A percentile compares a stretch with the other conserved stretches of the same genome.
These are phyloP conservation scores for Hydriomena furcata DNA, from an alignment of 2,888 invertebrate genomes.

Conservation along the genomic window DNA sequence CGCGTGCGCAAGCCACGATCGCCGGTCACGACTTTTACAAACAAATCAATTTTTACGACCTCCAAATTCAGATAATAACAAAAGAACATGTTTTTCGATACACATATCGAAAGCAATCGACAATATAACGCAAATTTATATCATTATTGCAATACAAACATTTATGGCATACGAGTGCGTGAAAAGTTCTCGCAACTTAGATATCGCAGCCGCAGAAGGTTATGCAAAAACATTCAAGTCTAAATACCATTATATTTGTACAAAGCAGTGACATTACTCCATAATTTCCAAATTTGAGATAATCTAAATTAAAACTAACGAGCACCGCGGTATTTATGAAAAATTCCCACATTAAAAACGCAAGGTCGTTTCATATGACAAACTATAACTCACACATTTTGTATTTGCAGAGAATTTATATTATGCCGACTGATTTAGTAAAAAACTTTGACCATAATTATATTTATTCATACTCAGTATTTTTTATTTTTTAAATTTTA, in stretches of 20 bases:
- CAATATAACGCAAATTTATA: conserved; percentile 9
- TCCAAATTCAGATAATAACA: conserved; percentile 48
- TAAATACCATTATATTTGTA: conserved; percentile 43
- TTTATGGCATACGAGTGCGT: neutral
- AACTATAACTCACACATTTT: conserved; percentile 33
- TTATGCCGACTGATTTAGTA: too few relatives aligned
- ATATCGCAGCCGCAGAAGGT: conserved; percentile 34
- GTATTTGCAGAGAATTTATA: conserved; percentile 2
- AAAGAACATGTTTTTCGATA: conserved; percentile 37
- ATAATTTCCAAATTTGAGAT: conserved; percentile 56
- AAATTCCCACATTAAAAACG: conserved; percentile 70
- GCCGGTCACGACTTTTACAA: conserved; percentile 69
- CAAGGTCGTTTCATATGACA: conserved; percentile 54
- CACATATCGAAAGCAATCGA: conserved; percentile 26
- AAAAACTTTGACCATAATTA: too few relatives aligned
- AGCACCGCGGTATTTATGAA: conserved; percentile 51
- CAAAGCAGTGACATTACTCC: conserved; percentile 51
- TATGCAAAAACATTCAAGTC: conserved; percentile 34
- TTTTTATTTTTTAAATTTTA: too few relatives aligned
- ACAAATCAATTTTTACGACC: conserved; percentile 70
- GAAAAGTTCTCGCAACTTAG: conserved; percentile 35
- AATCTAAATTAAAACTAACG: conserved; percentile 65
- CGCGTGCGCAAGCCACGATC: conserved; percentile 73
- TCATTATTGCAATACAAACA: conserved; percentile 13
- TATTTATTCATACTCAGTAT: too few relatives aligned